Evolutionary conservation across 2,797 vertebrate genomes (phyloP).

Genomic region (Danio aesculapii): DNA sequence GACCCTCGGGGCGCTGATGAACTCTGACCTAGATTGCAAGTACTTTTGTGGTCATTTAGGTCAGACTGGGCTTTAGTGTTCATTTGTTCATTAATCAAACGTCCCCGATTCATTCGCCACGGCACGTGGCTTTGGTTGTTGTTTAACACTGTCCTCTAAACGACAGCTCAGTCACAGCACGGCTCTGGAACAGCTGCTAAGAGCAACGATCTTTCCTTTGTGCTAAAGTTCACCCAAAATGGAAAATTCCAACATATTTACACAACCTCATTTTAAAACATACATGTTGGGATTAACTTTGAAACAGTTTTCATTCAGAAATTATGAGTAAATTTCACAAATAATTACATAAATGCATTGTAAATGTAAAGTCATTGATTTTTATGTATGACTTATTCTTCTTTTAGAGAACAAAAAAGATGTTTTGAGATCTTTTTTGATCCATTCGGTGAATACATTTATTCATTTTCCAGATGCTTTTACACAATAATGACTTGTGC

Average conservation of each 20-base stretch:
- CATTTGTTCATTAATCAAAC: slow-evolving; percentile 27
- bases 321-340: no score
- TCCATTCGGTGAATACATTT: background rate
- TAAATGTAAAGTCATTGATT: no score
- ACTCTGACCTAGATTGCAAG: slow-evolving; percentile 9
- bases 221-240: background rate
- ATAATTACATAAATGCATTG: no score
- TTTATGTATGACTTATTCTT: no score
- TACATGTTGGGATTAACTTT: no score
- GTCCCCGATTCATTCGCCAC: background rate
- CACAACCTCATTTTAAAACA: background rate
- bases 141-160: slow-evolving; percentile 22
- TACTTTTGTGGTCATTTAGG: slow-evolving; percentile 13
- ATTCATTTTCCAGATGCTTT: no score
- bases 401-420: no score
- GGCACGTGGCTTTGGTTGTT: slow-evolving; percentile 35
- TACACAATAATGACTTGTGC: no score
- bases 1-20: slow-evolving; percentile 9
- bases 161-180: background rate
- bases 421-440: background rate
- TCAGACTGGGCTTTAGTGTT: slow-evolving; percentile 26
- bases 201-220: background rate
- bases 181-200: slow-evolving; percentile 22
- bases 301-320: no score
- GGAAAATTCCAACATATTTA: background rate